These are phyloP conservation scores for Rhopilema esculentum DNA, from an alignment of 30 jellyfish, hydroid and myxozoan species.

Conservation along the genomic window DNA sequence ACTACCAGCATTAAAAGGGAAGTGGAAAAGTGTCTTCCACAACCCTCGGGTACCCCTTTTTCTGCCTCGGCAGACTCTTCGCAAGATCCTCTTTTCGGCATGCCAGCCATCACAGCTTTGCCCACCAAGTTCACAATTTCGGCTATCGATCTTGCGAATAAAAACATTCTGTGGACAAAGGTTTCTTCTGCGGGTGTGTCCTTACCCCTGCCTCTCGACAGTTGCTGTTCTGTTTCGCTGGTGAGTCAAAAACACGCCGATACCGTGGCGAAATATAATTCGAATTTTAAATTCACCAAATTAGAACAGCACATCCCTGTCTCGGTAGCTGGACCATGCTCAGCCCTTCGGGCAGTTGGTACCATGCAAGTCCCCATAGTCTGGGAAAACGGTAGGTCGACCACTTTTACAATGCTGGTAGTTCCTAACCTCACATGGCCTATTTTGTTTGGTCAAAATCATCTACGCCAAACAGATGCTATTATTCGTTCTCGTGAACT, in stretches of 20 bases:
- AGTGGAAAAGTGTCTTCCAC: slow-evolving; percentile 53
- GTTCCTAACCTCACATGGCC: slow-evolving; percentile 18
- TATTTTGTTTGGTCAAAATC: slow-evolving; percentile 19
- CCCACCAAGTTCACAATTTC: no score
- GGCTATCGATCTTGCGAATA: slow-evolving; percentile 36
- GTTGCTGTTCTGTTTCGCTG: slow-evolving; percentile 11
- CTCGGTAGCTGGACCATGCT: slow-evolving; percentile 8
- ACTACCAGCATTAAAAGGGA: slow-evolving; percentile 38
- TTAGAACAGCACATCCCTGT: slow-evolving; percentile 35
- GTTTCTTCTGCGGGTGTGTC: slow-evolving; percentile 61
- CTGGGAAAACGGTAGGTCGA: slow-evolving; percentile 12
- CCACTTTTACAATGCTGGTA: slow-evolving; percentile 17
- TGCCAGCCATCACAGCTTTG: slow-evolving; percentile 25
- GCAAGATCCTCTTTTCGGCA: slow-evolving; percentile 19
- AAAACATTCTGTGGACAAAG: slow-evolving; percentile 35
- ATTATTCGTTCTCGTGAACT: slow-evolving; percentile 9
- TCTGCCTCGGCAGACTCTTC: slow-evolving; percentile 33
- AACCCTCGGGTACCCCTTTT: slow-evolving; percentile 15
- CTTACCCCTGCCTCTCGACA: slow-evolving; percentile 54
- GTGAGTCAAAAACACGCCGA: slow-evolving; percentile 12
- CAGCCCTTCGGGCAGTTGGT: slow-evolving; percentile 24
- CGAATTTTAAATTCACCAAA: slow-evolving; percentile 11
- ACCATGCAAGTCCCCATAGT: slow-evolving; percentile 17
- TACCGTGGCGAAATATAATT: background rate
- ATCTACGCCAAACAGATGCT: slow-evolving; percentile 20